Evolutionary conservation across 1,140 invertebrate genomes (phyloP).

Genomic region (Aleiodes sp.): DNA sequence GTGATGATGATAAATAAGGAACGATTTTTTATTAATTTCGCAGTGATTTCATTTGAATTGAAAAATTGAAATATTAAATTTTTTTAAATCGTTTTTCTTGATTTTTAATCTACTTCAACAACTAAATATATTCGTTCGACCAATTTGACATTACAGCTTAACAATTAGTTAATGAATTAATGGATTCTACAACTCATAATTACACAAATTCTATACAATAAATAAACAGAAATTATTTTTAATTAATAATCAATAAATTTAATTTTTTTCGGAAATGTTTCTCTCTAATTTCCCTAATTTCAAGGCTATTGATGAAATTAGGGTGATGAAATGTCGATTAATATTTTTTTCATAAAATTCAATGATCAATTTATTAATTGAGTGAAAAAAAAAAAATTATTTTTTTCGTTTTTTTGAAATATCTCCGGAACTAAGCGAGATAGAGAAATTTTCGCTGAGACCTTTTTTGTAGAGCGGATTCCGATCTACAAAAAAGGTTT

Average conservation of each 20-base stretch:
- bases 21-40: background rate
- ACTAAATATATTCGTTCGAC: background rate
- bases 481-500: too few species aligned
- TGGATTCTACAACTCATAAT: conserved; percentile 10
- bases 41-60: background rate
- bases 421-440: too few species aligned
- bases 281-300: background rate
- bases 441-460: too few species aligned
- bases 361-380: too few species aligned
- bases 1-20: too few species aligned
- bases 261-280: background rate
- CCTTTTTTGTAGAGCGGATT: too few species aligned
- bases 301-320: background rate
- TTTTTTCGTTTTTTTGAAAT: too few species aligned
- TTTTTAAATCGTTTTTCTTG: background rate
- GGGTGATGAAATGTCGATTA: background rate
- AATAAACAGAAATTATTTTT: conserved; percentile 1
- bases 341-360: background rate
- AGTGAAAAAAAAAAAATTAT: too few species aligned
- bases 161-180: background rate
- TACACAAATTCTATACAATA: conserved; percentile 18
- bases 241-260: background rate
- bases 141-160: background rate
- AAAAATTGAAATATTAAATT: background rate
- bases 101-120: background rate